Percentiles rank a stretch among this genome's conserved stretches.
Evolutionary conservation across 2,797 vertebrate species (phyloP).

Genomic region (Chaunax sp.): DNA sequence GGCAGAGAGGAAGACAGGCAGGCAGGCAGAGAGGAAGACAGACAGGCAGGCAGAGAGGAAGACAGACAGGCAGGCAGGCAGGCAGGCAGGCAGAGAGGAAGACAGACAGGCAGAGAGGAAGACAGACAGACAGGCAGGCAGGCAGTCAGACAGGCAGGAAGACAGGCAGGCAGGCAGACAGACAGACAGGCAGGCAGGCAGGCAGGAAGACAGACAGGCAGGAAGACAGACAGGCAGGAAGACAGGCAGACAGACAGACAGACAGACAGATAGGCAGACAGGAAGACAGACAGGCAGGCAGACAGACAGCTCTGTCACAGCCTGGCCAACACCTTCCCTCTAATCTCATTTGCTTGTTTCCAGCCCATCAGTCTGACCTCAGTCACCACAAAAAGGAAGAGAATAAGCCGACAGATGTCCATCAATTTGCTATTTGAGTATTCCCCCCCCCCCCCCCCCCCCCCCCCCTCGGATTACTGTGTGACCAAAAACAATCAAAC

Average conservation of each 20-base stretch:
- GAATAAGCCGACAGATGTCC: conserved; percentile 80
- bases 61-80: conserved; percentile 27
- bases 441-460: neutral
- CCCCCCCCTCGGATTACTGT: conserved; percentile 49
- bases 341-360: conserved; percentile 82
- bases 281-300: conserved; percentile 25
- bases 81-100: conserved; percentile 27
- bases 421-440: conserved; percentile 63
- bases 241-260: conserved; percentile 7
- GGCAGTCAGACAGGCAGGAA: conserved; percentile 28
- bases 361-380: conserved; percentile 74
- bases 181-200: conserved; percentile 25
- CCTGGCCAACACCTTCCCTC: conserved; percentile 77
- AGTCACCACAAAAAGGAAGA: conserved; percentile 65
- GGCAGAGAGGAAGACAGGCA: conserved; percentile 5
- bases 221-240: conserved; percentile 22
- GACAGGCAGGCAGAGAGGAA: conserved; percentile 28
- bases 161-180: conserved; percentile 30
- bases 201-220: too few relatives aligned
- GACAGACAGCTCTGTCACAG: conserved; percentile 60
- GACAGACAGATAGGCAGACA: conserved; percentile 22
- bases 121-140: conserved; percentile 28
- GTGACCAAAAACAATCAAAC: conserved; percentile 44
- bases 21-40: conserved; percentile 30
- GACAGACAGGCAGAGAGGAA: too few relatives aligned